Conservation (phyloP, 2,113 vertebrate genomes). For the Bufo bufo region DNA sequence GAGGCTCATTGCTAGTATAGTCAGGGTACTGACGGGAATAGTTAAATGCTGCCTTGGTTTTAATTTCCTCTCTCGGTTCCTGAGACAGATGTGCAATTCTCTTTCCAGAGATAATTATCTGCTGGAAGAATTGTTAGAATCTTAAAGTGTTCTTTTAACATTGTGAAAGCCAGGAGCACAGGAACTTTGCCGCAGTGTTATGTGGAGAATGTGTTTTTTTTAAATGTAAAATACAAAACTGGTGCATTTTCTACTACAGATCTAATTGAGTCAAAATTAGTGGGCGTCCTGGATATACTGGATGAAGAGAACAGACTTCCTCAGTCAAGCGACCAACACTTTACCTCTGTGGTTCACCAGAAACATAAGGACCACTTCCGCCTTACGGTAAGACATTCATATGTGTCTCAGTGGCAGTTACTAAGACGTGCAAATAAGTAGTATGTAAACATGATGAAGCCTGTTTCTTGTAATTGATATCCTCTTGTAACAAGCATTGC, state of each 20-base stretch:
- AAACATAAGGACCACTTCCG: constrained; percentile 97
- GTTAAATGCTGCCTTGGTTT: constrained; percentile 39
- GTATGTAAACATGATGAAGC: no score
- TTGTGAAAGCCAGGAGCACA: neutral
- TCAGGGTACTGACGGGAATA: constrained; percentile 22
- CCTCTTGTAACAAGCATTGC: neutral
- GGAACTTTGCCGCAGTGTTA: neutral
- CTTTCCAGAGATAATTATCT: constrained; percentile 51
- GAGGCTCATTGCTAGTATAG: neutral
- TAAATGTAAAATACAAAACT: neutral
- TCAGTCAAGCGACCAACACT: constrained; percentile 96
- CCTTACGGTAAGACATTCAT: constrained; percentile 80
- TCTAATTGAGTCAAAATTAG: constrained; percentile 91
- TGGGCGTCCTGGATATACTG: constrained; percentile 95
- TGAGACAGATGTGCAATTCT: constrained; percentile 47
- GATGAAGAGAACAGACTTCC: constrained; percentile 98
- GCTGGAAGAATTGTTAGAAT: constrained; percentile 23
- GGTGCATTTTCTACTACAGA: constrained; percentile 71
- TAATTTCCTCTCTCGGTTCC: constrained; percentile 47
- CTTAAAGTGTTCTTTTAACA: constrained; percentile 11
- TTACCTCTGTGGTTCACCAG: constrained; percentile 88
- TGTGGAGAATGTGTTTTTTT: neutral
- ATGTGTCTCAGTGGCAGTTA: neutral
- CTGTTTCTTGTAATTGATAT: neutral
- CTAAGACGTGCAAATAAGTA: neutral